Conservation (phyloP, 2,113 vertebrate species). For the Calonectris borealis region DNA sequence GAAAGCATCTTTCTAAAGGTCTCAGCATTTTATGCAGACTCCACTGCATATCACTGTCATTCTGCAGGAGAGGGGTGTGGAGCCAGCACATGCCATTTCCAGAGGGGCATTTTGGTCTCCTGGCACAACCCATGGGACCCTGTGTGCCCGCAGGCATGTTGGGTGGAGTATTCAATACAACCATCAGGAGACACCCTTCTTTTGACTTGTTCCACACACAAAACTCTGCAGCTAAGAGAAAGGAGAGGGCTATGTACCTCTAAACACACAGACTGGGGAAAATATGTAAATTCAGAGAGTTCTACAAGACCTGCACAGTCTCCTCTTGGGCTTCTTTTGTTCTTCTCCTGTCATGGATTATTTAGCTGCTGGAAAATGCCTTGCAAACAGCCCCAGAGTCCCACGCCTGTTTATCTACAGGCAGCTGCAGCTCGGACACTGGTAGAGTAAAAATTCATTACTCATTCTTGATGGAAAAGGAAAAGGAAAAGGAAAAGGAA, state of each 20-base stretch:
- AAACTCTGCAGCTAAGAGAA: background rate
- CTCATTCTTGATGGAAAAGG: background rate
- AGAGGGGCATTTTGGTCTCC: background rate
- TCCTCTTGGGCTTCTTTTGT: background rate
- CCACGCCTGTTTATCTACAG: background rate
- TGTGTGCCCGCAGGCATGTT: fast-evolving
- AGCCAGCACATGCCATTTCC: background rate
- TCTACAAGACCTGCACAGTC: background rate
- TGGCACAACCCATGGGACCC: background rate
- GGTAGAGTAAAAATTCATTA: background rate
- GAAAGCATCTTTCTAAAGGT: background rate
- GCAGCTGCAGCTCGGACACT: background rate
- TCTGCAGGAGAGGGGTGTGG: background rate
- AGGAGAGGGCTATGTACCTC: background rate
- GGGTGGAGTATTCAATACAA: background rate
- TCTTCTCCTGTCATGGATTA: background rate
- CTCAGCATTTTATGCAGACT: background rate
- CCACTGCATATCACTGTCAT: no score
- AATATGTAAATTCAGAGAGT: background rate
- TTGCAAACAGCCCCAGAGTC: background rate
- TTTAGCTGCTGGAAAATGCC: background rate
- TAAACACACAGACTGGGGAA: background rate
- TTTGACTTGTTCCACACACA: background rate
- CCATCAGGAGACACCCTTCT: background rate
- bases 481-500: fast-evolving